Conservation (phyloP, 2,888 invertebrate species). For the Tenthredo distinguenda region DNA sequence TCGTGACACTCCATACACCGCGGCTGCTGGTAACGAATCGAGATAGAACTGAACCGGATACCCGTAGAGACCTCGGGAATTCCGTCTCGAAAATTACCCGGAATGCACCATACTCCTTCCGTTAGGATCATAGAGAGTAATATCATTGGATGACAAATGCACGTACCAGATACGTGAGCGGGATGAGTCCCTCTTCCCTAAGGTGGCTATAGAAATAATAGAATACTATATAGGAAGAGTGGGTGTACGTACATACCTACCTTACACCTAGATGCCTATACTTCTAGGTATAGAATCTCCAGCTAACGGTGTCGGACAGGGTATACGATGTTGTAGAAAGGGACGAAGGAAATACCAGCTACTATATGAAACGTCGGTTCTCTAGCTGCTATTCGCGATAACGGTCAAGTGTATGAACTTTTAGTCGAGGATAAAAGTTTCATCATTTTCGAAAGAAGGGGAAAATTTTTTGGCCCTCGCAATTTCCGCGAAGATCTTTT, state of each 20-base stretch:
- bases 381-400: not conserved
- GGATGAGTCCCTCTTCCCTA: constrained; percentile 25
- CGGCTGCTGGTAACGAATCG: not conserved
- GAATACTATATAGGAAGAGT: not conserved
- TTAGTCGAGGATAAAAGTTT: not conserved
- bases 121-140: constrained; percentile 29
- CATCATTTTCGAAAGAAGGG: constrained; percentile 7
- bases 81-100: constrained; percentile 36
- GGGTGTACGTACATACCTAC: not conserved
- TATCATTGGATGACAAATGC: constrained; percentile 45
- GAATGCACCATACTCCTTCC: constrained; percentile 13
- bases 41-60: not conserved
- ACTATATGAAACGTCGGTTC: not conserved
- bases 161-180: constrained; percentile 40
- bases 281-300: not conserved
- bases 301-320: not conserved
- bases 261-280: not conserved
- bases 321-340: no score
- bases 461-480: not conserved
- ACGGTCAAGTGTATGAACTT: not conserved
- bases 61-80: not conserved
- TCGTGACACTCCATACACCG: not conserved
- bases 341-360: not conserved
- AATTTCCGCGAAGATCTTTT: not conserved
- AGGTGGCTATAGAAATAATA: not conserved